Evolutionary conservation across 2,888 invertebrate genomes (phyloP), one percentile per base, ranked within the genome.

Genomic region (Cephus rjabovi): DNA sequence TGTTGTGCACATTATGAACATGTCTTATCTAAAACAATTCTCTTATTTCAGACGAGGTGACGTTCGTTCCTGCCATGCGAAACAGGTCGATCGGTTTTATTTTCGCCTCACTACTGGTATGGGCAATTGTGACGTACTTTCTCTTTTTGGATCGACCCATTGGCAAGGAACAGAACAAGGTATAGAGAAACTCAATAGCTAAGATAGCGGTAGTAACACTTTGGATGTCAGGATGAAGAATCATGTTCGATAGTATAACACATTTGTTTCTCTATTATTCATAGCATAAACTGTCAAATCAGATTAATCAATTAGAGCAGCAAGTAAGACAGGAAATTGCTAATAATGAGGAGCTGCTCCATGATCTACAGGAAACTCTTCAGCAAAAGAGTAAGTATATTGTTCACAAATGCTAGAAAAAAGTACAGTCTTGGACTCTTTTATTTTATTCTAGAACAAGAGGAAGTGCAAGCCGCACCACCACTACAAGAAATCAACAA

Each of bases 81-180:
- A 91, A 91, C 86, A 89, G 86, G 87, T 90, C 90, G 81, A 86
- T 90, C 84, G 85, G 87, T 85, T 87, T 91, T 85, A 85, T 90
- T 84, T 89, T 90, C 81, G 83, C 92, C 86, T 91, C 92, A 84
- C 90, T 93, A 85, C 90, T 93, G 87, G 89, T 93, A 90, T 94
- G 94, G 94, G 92, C 92, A 87, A 91, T 92, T 77, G 91, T 94
- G 82, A 92, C 93, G 80, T 94, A 93, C 87, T 92, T 93, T 87
- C 90, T 93, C 79, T 92, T 93, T 85, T 89, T 92, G 79, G 92
- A 92, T 86, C 91, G 92, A 83, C 92, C 93, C 71, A 87, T 90
- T 75, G 90, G 90, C 84, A 90, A 88, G 82, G 91, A 88, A 80
- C 84, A 86, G 74, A 86, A 87, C 76, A 87, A 87, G 85, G 89